A percentile compares a stretch with the other conserved stretches of the same genome.
phyloP scores from a whole-genome alignment of 2,888 invertebrate species.

The Caenorhabditis sp. region DNA sequence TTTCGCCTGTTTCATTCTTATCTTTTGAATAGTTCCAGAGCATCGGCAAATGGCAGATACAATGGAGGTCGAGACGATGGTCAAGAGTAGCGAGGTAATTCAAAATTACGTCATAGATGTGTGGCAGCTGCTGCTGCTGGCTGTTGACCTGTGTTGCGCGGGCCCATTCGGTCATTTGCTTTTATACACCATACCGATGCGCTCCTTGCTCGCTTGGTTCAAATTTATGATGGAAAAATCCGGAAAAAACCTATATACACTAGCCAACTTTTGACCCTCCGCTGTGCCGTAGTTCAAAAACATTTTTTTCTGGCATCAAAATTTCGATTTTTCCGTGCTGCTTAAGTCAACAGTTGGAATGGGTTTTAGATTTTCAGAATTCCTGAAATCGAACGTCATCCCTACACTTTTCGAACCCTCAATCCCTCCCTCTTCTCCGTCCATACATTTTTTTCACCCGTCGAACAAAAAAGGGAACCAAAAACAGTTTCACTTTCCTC shows the following conservation, averaged over 20 bases:
- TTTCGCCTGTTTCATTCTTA: neutral
- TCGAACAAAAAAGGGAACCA: slow-evolving; percentile 5
- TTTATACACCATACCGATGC: neutral
- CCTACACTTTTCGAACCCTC: neutral
- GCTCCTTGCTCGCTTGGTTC: neutral
- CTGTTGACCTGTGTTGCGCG: slow-evolving; percentile 4
- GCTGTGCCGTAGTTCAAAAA: too few relatives aligned
- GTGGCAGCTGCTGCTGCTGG: slow-evolving; percentile 16
- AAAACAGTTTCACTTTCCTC: slow-evolving; percentile 39
- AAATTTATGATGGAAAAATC: neutral
- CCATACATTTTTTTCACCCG: neutral
- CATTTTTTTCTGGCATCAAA: too few relatives aligned
- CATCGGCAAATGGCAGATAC: neutral
- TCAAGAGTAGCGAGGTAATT: slow-evolving; percentile 30
- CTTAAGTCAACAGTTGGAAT: too few relatives aligned
- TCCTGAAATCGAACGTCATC: too few relatives aligned
- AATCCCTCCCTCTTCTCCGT: neutral
- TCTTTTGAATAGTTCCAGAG: slow-evolving; percentile 1
- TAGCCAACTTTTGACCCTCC: too few relatives aligned
- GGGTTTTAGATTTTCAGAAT: too few relatives aligned
- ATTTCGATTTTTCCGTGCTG: too few relatives aligned
- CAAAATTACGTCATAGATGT: slow-evolving; percentile 14
- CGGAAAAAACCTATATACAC: too few relatives aligned
- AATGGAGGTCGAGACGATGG: slow-evolving; percentile 25
- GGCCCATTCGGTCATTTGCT: neutral